Evolutionary conservation across 2,797 vertebrate species (phyloP).

Genomic region (Periparus ater): DNA sequence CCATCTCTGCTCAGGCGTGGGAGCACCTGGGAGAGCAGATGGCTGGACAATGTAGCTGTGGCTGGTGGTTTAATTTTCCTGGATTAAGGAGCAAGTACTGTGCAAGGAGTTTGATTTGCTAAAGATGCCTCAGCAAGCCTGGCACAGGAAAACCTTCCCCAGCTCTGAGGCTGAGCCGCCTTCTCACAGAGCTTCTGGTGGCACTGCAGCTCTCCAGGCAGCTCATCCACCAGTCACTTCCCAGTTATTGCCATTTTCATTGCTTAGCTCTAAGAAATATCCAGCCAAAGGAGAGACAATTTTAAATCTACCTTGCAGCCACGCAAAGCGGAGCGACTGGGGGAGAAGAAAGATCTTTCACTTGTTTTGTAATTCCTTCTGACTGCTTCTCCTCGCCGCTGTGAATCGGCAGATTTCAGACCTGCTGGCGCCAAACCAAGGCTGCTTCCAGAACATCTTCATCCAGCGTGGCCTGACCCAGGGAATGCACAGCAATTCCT

Average conservation of each 20-base stretch:
- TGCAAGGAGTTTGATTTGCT: constrained; percentile 31
- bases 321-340: neutral
- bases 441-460: neutral
- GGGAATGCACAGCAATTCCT: rapidly evolving
- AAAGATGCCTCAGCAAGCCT: neutral
- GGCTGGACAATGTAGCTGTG: constrained; percentile 10
- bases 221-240: neutral
- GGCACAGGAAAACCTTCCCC: constrained; percentile 6
- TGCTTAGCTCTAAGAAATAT: neutral
- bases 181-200: neutral
- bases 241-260: constrained; percentile 21
- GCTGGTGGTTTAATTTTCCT: constrained; percentile 55
- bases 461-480: rapidly evolving
- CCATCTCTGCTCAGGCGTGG: neutral
- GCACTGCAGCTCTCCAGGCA: neutral
- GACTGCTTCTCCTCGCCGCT: neutral
- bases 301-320: neutral
- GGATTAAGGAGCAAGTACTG: constrained; percentile 49
- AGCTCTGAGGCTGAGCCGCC: neutral
- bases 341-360: neutral
- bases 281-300: neutral
- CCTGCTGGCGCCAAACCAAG: neutral
- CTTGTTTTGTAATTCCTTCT: neutral
- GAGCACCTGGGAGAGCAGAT: constrained; percentile 67
- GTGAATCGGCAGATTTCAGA: neutral